Evolutionary conservation across 2,888 invertebrate genomes (phyloP), one percentile per base, ranked within the genome.

Genomic region (Poecilobothrus nobilitatus): DNA sequence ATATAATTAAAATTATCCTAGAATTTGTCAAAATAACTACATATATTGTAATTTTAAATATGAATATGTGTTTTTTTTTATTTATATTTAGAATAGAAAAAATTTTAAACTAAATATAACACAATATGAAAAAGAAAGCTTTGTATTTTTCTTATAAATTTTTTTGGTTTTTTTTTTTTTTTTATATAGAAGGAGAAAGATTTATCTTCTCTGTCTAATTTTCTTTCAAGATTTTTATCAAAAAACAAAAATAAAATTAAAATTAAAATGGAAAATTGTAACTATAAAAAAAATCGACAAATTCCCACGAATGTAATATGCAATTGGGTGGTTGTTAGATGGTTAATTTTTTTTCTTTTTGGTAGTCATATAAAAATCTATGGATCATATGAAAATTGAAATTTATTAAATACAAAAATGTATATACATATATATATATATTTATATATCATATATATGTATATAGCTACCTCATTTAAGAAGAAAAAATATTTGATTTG

Each of bases 221-320:
- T 53, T 53, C 18, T 18, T 53, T 53, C 18, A 53, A 53, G 53
- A 53, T 53, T 53, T n/a, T 53, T 18, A 53, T 53, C 53, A 53
- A 53, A 53, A 53, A 18, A 18, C 53, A 53, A 53, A 53, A 18
- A 18, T 2, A n/a, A n/a, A 53, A 53, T 15, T 15, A 53, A 53
- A 53, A 53, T 18, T 12, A 53, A 53, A 53, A 53, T 10, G 3
- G 2, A 53, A 53, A 53, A 53, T 53, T 18, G 53, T 37, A 37
- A 37, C 37, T 37, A 3, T 53, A 18, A 53, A 27, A 27, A 53
- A 53, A 53, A 53, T 18, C 53, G 53, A 53, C n/a, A 53, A 53
- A 53, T 53, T 53, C 53, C 53, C 53, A 53, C 53, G 53, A 53
- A 53, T 53, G 53, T 53, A 53, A 53, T 53, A 53, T 53, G 53